Base-by-base conservation (phyloP, 2,888 invertebrate species). In the Spisula solida region DNA sequence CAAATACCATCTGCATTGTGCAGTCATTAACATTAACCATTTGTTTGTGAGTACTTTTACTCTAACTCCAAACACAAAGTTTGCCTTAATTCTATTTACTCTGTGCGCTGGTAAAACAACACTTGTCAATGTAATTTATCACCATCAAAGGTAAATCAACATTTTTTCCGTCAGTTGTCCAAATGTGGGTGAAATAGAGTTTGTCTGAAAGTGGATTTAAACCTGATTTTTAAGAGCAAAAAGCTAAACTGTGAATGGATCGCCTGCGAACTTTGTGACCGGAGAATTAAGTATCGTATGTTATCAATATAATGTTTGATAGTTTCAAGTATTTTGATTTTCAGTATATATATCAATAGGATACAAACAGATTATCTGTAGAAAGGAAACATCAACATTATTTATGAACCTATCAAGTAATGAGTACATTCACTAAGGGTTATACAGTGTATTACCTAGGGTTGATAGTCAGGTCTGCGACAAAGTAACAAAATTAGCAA, bases 1-100 rank as follows among this genome's bases (percentile, higher is more conserved):
- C 14, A 75, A 75, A 75, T 31, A 75, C 31, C 75, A 75, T 75
- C 75, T 34, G 75, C 75, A 75, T 75, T 18, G 75, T 75, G 75
- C 75, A 75, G 34, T 75, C 34, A 75, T 75, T 75, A 34, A 34
- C 75, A 75, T 75, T n/a, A n/a, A 12, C 75, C n/a, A 31, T 75
- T 31, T 75, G 75, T 75, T 31, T 75, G 75, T 75, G 16, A 75
- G 75, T 75, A 75, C 5, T 34, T 34, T 75, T 18, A 12, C 16
- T 16, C 20, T 75, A 34, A 25, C 75, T 25, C 25, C 75, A 75
- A 34, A 75, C 34, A 75, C 34, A 75, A 31, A 75, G 75, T 75
- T 75, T 31, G 34, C 14, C 34, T 75, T 75, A 75, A 75, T 25
- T 75, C 31, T 75, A 75, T 75, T 75, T 75, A 75, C 31, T 31